phyloP scores from a whole-genome alignment of 2,113 vertebrate species.

The Cygnus atratus region DNA sequence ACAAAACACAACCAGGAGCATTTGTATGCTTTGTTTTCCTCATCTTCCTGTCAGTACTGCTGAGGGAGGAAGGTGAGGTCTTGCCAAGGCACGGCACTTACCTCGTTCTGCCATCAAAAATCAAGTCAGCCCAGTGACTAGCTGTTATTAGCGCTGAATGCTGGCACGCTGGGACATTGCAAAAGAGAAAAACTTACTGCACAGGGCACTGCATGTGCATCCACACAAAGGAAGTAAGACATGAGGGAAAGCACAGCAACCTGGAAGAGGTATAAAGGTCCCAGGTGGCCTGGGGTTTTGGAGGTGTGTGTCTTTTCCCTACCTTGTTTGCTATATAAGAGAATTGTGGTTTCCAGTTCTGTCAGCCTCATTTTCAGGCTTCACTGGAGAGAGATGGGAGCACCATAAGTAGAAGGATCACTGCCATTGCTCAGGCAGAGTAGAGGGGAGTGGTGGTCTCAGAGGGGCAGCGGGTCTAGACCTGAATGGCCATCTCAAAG shows the following conservation, averaged over 20 bases:
- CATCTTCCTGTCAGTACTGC: neutral
- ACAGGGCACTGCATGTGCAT: neutral
- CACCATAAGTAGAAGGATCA: neutral
- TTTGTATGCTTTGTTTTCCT: neutral
- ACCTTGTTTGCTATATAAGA: neutral
- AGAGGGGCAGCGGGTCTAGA: neutral
- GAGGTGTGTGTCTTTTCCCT: neutral
- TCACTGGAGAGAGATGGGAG: neutral
- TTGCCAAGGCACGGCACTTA: neutral
- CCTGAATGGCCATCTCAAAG: neutral
- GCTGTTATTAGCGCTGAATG: accelerated
- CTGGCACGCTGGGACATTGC: accelerated
- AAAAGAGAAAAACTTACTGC: neutral
- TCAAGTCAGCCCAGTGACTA: neutral
- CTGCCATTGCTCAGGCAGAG: accelerated
- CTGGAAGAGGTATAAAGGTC: neutral
- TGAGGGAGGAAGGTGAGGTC: constrained; percentile 7
- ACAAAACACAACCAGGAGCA: neutral
- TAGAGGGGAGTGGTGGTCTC: neutral
- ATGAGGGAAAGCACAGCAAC: neutral
- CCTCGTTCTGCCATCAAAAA: constrained; percentile 53
- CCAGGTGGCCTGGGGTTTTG: neutral
- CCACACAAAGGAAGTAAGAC: accelerated
- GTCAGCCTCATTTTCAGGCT: neutral
- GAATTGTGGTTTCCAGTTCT: neutral